Percentiles rank a stretch among this genome's conserved stretches.
phyloP scores from a whole-genome alignment of 2,888 invertebrate genomes.

The Gandaritis pyraliata region DNA sequence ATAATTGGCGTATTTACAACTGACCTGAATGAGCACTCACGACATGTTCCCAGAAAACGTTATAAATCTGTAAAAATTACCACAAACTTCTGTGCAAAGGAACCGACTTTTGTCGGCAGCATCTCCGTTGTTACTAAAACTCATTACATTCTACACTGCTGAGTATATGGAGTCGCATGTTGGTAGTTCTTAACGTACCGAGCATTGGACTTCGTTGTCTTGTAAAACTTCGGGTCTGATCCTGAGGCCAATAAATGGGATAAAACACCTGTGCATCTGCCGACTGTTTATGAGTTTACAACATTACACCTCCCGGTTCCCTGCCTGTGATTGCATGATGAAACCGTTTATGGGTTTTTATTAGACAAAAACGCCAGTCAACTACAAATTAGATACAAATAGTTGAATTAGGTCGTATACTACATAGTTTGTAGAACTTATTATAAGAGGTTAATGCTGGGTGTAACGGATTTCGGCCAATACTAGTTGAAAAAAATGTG shows the following conservation, averaged over 20 bases:
- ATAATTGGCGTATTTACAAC: slow-evolving; percentile 62
- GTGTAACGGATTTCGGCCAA: slow-evolving; percentile 25
- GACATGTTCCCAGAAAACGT: slow-evolving; percentile 72
- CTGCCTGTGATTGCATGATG: slow-evolving; percentile 77
- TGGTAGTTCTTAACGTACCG: not conserved
- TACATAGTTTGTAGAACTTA: slow-evolving; percentile 26
- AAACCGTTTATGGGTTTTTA: slow-evolving; percentile 68
- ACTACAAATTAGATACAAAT: slow-evolving; percentile 63
- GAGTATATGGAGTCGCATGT: not conserved
- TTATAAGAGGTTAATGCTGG: slow-evolving; percentile 28
- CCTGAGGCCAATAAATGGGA: slow-evolving; percentile 43
- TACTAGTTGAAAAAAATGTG: slow-evolving; percentile 18
- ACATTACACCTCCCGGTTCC: slow-evolving; percentile 75
- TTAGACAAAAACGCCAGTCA: slow-evolving; percentile 58
- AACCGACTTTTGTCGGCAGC: slow-evolving; percentile 44
- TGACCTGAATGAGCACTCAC: slow-evolving; percentile 70
- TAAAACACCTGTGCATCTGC: slow-evolving; percentile 69
- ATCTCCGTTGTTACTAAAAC: slow-evolving; percentile 1
- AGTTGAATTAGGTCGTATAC: slow-evolving; percentile 41
- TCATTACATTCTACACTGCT: slow-evolving; percentile 47
- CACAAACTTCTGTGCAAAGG: slow-evolving; percentile 77
- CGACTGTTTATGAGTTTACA: slow-evolving; percentile 78
- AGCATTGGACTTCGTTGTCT: slow-evolving; percentile 34
- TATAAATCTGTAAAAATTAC: slow-evolving; percentile 81
- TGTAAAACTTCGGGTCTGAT: slow-evolving; percentile 17